These are phyloP conservation scores for Heliconius ethilla DNA, from an alignment of 2,888 invertebrate genomes.

Conservation along the genomic window DNA sequence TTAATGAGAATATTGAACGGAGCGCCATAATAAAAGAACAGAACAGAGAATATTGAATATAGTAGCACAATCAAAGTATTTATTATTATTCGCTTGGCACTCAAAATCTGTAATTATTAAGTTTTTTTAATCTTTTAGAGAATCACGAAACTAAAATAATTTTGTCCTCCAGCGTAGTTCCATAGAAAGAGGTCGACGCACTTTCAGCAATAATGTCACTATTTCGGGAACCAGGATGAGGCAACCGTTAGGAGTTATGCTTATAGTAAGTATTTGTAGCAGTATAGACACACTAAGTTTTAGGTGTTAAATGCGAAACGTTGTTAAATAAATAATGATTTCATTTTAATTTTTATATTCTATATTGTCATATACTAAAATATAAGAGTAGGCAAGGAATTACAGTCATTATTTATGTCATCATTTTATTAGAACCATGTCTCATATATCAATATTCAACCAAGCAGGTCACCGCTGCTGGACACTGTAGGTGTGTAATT, in stretches of 20 bases:
- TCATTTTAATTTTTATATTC: too few relatives aligned
- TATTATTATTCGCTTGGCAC: conserved; percentile 9
- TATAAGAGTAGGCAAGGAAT: too few relatives aligned
- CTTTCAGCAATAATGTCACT: conserved; percentile 54
- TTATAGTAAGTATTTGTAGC: not conserved
- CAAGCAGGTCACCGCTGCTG: too few relatives aligned
- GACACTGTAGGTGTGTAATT: too few relatives aligned
- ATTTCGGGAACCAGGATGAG: conserved; percentile 62
- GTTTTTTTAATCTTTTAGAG: not conserved
- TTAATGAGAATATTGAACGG: too few relatives aligned
- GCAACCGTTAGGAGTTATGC: conserved; percentile 51
- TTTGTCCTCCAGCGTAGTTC: conserved; percentile 54
- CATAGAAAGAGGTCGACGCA: conserved; percentile 59
- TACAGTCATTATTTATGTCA: not conserved
- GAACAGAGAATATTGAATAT: too few relatives aligned
- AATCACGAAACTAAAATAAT: conserved; percentile 60
- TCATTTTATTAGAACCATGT: not conserved
- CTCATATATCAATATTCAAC: too few relatives aligned
- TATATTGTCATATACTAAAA: too few relatives aligned
- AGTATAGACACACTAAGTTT: conserved; percentile 19
- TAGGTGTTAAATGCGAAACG: not conserved
- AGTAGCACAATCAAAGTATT: not conserved
- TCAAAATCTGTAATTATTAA: conserved; percentile 26
- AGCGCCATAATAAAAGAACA: too few relatives aligned
- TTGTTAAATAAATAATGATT: not conserved